phyloP scores from a whole-genome alignment of 2,113 vertebrate species.

The Tachysurus vachellii region DNA sequence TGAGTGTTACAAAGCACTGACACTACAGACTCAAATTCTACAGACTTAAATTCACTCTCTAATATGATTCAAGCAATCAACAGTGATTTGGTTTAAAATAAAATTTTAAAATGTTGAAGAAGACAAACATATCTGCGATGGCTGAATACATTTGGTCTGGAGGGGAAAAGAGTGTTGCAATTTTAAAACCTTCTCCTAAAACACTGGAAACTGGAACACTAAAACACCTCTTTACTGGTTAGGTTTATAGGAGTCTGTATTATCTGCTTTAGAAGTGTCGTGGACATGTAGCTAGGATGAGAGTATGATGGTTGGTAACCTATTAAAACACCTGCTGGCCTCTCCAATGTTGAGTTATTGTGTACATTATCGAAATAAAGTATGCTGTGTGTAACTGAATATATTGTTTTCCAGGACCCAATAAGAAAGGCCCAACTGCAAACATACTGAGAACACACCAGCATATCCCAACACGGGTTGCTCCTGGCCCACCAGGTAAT shows the following conservation, averaged over 20 bases:
- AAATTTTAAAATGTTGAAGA: neutral
- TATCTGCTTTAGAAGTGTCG: neutral
- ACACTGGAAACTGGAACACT: neutral
- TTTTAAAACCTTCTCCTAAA: neutral
- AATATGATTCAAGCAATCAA: neutral
- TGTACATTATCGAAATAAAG: neutral
- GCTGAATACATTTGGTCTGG: neutral
- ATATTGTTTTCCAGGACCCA: conserved; percentile 79
- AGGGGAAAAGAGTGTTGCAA: neutral
- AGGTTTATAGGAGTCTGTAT: neutral
- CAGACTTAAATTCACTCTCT: neutral
- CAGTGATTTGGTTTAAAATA: neutral
- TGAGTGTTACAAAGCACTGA: neutral
- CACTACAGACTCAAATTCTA: too few species aligned
- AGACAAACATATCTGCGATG: neutral
- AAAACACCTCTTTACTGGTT: neutral
- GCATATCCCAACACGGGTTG: conserved; percentile 79
- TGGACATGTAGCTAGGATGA: neutral
- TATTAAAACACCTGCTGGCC: neutral
- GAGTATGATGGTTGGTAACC: neutral
- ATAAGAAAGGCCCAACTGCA: conserved; percentile 74
- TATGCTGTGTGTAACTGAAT: neutral
- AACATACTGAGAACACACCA: conserved; percentile 68
- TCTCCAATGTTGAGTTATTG: neutral
- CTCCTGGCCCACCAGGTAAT: conserved; percentile 91